Conservation (phyloP, 2,113 vertebrate species). For the Atrichornis clamosus region DNA sequence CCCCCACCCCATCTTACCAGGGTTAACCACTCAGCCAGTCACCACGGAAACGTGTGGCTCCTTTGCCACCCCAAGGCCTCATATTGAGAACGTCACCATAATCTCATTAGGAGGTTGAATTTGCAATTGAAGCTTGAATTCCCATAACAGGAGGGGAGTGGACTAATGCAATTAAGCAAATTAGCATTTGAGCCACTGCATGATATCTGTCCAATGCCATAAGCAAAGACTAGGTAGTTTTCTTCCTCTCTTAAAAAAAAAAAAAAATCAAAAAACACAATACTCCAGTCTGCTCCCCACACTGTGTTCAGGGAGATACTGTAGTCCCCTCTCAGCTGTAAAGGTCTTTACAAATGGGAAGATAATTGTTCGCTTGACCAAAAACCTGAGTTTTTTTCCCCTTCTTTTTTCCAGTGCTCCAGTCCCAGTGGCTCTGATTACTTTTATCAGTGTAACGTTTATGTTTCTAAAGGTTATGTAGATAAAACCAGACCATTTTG, state of each 20-base stretch:
- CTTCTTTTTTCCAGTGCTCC: neutral
- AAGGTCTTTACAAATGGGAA: neutral
- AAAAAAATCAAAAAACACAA: neutral
- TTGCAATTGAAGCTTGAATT: constrained; percentile 53
- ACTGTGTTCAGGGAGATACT: neutral
- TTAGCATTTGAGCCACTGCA: neutral
- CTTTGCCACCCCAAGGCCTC: neutral
- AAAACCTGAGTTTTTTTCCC: neutral
- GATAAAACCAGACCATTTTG: neutral
- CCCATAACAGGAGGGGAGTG: constrained; percentile 25
- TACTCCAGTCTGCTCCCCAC: neutral
- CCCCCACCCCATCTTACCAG: neutral
- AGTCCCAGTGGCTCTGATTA: neutral
- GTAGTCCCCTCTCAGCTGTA: neutral
- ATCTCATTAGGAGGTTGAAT: constrained; percentile 43
- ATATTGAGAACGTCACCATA: neutral
- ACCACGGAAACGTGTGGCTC: constrained; percentile 25
- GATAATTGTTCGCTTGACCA: neutral
- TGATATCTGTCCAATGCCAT: neutral
- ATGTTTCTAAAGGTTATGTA: neutral
- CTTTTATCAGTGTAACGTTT: neutral
- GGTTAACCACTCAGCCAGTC: constrained; percentile 34
- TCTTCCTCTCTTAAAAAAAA: neutral
- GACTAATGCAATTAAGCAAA: constrained; percentile 58
- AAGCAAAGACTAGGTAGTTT: neutral